These are phyloP conservation scores for Cyanoramphus novaezelandiae DNA, from an alignment of 2,113 vertebrate genomes.

Conservation along the genomic window DNA sequence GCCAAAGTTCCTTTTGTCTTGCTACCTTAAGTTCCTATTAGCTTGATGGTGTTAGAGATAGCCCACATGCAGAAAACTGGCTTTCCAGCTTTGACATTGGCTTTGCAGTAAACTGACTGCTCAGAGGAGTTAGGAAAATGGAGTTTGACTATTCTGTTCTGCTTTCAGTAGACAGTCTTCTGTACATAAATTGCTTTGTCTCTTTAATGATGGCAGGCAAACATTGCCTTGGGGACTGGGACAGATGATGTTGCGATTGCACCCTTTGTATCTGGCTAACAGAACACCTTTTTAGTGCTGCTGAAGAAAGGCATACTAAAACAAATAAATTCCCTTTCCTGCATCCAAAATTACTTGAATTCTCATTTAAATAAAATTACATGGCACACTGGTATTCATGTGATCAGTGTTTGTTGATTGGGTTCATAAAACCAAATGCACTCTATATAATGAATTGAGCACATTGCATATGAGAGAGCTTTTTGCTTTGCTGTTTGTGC, in stretches of 20 bases:
- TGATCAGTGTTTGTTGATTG: slow-evolving; percentile 47
- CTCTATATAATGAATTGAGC: slow-evolving; percentile 24
- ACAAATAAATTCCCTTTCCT: slow-evolving; percentile 21
- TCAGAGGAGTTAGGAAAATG: not conserved
- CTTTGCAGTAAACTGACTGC: not conserved
- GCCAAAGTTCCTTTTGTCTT: not conserved
- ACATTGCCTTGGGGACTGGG: not conserved
- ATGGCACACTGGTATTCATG: slow-evolving; percentile 26
- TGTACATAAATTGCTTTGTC: slow-evolving; percentile 43
- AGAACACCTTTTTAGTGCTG: slow-evolving; percentile 28
- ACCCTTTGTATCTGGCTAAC: slow-evolving; percentile 12
- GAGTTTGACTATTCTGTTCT: not conserved
- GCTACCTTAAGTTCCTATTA: not conserved
- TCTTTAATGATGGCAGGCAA: not conserved
- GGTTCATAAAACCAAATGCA: slow-evolving; percentile 46
- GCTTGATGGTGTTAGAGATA: not conserved
- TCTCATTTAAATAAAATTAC: slow-evolving; percentile 63
- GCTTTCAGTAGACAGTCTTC: not conserved
- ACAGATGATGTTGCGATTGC: slow-evolving; percentile 47
- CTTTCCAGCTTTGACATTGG: not conserved
- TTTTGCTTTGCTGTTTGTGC: not conserved
- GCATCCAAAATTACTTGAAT: slow-evolving; percentile 3
- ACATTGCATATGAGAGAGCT: not conserved
- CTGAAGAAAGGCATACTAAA: not conserved
- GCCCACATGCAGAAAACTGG: not conserved